phyloP scores from a whole-genome alignment of 2,113 vertebrate genomes.

The Hemibagrus wyckioides region DNA sequence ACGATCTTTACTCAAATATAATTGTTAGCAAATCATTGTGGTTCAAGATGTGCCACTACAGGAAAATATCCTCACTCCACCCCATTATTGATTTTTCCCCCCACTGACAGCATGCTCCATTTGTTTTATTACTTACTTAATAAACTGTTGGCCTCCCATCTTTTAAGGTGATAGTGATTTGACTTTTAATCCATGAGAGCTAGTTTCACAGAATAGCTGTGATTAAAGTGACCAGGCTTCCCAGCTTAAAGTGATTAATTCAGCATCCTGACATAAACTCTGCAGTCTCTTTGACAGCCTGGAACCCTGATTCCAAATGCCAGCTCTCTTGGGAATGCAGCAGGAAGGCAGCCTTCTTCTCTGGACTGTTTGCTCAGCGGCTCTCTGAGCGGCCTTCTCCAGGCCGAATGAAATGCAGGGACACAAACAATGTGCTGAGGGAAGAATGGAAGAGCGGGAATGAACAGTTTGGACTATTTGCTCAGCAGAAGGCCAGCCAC shows the following conservation, averaged over 20 bases:
- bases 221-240: slow-evolving; percentile 84
- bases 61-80: neutral
- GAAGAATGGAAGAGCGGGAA: slow-evolving; percentile 99
- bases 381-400: slow-evolving; percentile 98
- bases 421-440: slow-evolving; percentile 98
- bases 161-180: slow-evolving; percentile 20
- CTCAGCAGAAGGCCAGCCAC: slow-evolving; percentile 99
- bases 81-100: neutral
- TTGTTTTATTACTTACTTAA: slow-evolving; percentile 28
- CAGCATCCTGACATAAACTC: slow-evolving; percentile 99
- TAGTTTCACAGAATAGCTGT: slow-evolving; percentile 53
- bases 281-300: slow-evolving; percentile 99
- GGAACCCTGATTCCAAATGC: slow-evolving; percentile 99
- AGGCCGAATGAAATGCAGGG: slow-evolving; percentile 99
- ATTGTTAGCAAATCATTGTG: neutral
- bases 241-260: slow-evolving; percentile 99
- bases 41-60: neutral
- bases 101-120: neutral
- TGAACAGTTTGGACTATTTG: slow-evolving; percentile 99
- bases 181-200: slow-evolving; percentile 35
- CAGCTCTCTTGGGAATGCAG: slow-evolving; percentile 99
- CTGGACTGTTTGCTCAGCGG: slow-evolving; percentile 99
- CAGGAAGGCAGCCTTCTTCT: slow-evolving; percentile 94
- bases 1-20: neutral
- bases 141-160: slow-evolving; percentile 17